Evolutionary conservation across 2,113 vertebrate species (phyloP).

Genomic region (Connochaetes taurinus): DNA sequence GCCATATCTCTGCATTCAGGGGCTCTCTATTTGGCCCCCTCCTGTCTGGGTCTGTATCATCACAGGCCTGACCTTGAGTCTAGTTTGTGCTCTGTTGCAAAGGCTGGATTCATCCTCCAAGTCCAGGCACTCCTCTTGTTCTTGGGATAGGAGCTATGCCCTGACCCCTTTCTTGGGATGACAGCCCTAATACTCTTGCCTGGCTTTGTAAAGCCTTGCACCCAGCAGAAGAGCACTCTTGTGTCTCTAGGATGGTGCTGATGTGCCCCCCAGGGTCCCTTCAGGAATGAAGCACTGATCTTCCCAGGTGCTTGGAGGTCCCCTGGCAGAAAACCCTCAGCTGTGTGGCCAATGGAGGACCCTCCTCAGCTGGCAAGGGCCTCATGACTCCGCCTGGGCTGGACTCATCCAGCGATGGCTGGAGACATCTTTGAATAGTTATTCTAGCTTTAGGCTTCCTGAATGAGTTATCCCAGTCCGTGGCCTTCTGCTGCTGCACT

Average conservation of each 20-base stretch:
- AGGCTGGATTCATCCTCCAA: background rate
- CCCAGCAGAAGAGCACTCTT: background rate
- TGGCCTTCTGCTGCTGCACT: background rate
- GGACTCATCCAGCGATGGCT: background rate
- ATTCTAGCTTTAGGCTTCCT: background rate
- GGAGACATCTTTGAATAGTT: background rate
- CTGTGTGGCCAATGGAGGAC: background rate
- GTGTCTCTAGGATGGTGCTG: background rate
- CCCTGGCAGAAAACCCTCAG: background rate
- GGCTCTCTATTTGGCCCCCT: fast-evolving
- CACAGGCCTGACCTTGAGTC: background rate
- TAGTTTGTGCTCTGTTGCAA: background rate
- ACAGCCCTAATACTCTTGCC: background rate
- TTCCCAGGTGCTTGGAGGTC: background rate
- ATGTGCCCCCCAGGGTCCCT: background rate
- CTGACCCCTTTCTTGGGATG: background rate
- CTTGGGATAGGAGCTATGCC: background rate
- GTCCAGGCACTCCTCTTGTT: background rate
- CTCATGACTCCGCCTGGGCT: background rate
- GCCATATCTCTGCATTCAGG: fast-evolving
- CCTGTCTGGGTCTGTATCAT: background rate
- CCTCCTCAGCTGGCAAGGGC: background rate
- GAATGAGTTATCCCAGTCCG: background rate
- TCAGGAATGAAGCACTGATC: background rate
- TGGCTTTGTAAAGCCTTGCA: background rate